Percentiles rank a stretch among this genome's conserved stretches.
Evolutionary conservation across 2,797 vertebrate species (phyloP).

Genomic region (Chloroceryle amazona): DNA sequence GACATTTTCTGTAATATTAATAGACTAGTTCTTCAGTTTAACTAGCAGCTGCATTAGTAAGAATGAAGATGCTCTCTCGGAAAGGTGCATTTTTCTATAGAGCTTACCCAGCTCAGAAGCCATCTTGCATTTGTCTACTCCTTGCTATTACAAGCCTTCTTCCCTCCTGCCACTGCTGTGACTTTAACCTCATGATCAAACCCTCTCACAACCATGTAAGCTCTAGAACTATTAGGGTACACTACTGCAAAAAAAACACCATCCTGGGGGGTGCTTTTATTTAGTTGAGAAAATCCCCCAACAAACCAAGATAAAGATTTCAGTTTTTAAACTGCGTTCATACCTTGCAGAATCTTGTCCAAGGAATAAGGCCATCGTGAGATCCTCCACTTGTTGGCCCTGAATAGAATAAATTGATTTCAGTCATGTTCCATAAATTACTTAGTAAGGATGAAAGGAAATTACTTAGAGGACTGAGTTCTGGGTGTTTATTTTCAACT

Average conservation of each 20-base stretch:
- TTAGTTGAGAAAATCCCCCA: neutral
- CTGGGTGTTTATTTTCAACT: neutral
- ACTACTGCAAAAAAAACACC: neutral
- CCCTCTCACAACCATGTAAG: neutral
- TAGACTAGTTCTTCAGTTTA: too few species aligned
- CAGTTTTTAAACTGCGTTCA: neutral
- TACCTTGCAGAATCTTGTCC: conserved; percentile 97
- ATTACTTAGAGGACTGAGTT: neutral
- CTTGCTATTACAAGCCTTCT: neutral
- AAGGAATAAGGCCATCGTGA: conserved; percentile 90
- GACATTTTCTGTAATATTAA: neutral
- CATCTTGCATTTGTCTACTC: neutral
- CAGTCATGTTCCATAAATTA: neutral
- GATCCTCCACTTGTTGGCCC: conserved; percentile 78
- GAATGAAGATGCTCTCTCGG: neutral
- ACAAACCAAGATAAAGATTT: neutral
- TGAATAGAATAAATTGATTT: conserved; percentile 50
- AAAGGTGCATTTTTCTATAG: neutral
- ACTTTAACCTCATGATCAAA: neutral
- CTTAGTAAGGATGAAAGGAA: neutral
- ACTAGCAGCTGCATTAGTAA: neutral
- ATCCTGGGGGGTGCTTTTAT: neutral
- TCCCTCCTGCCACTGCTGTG: neutral
- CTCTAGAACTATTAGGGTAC: neutral
- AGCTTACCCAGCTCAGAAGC: neutral